Conservation (phyloP, 1,140 invertebrate species). For the Drosophila littoralis region DNA sequence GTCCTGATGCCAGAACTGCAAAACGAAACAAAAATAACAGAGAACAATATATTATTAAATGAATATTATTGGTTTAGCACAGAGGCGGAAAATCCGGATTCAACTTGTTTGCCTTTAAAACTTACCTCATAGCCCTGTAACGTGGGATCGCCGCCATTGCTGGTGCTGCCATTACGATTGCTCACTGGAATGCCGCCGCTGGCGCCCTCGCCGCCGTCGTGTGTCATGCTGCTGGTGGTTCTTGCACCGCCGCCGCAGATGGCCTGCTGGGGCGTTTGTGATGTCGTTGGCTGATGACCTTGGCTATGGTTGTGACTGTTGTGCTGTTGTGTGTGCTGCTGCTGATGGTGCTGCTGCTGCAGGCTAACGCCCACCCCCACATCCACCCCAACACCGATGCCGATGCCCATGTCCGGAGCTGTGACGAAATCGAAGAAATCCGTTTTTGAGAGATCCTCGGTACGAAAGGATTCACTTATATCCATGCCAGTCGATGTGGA, state of each 20-base stretch:
- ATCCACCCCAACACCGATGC: slow-evolving; percentile 77
- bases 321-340: slow-evolving; percentile 49
- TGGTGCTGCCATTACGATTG: slow-evolving; percentile 68
- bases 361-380: slow-evolving; percentile 55
- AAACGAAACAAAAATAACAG: neutral
- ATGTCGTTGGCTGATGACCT: slow-evolving; percentile 23
- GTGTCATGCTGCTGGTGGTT: slow-evolving; percentile 68
- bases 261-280: slow-evolving; percentile 54
- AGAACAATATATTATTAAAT: neutral
- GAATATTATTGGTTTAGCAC: neutral
- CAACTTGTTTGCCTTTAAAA: neutral
- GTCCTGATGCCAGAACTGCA: slow-evolving; percentile 89
- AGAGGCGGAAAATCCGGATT: neutral
- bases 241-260: slow-evolving; percentile 55
- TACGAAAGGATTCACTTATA: slow-evolving; percentile 91
- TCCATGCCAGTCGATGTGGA: slow-evolving; percentile 87
- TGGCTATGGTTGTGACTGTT: slow-evolving; percentile 63
- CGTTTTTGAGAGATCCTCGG: slow-evolving; percentile 90
- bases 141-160: slow-evolving; percentile 75
- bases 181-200: slow-evolving; percentile 47
- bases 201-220: slow-evolving; percentile 57
- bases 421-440: slow-evolving; percentile 95
- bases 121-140: slow-evolving; percentile 82
- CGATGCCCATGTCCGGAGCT: slow-evolving; percentile 87
- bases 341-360: slow-evolving; percentile 51